These are phyloP conservation scores for Aphelocoma coerulescens DNA, from an alignment of 2,113 vertebrate species.

Conservation along the genomic window DNA sequence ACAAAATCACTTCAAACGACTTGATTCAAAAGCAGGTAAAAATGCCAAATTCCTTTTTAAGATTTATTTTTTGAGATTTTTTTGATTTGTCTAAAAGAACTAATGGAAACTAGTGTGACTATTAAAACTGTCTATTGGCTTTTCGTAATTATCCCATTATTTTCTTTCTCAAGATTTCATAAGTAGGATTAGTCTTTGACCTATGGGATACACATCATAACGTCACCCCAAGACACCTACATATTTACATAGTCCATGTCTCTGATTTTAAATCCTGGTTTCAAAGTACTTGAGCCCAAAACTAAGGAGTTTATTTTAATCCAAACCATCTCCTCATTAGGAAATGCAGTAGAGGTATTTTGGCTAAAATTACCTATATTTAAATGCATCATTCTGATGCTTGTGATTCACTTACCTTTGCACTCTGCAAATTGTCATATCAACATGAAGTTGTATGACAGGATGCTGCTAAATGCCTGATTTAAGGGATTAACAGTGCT, in stretches of 20 bases:
- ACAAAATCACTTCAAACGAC: background rate
- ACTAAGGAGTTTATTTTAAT: background rate
- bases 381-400: background rate
- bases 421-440: background rate
- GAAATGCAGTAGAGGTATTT: background rate
- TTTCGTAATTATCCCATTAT: background rate
- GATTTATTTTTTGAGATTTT: background rate
- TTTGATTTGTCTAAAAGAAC: background rate
- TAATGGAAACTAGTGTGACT: background rate
- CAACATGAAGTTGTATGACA: background rate
- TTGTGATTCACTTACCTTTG: background rate
- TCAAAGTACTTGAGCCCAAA: background rate
- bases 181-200: background rate
- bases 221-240: no score
- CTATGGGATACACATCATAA: no score
- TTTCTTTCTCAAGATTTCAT: background rate
- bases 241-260: background rate
- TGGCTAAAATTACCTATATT: background rate
- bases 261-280: background rate
- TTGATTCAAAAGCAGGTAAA: background rate
- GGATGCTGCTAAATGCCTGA: background rate
- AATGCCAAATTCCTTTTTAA: background rate
- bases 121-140: background rate
- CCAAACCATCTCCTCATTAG: background rate
- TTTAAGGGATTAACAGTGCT: background rate